Evolutionary conservation across 1,140 invertebrate species (phyloP).

Genomic region (Psilanteris sp.): DNA sequence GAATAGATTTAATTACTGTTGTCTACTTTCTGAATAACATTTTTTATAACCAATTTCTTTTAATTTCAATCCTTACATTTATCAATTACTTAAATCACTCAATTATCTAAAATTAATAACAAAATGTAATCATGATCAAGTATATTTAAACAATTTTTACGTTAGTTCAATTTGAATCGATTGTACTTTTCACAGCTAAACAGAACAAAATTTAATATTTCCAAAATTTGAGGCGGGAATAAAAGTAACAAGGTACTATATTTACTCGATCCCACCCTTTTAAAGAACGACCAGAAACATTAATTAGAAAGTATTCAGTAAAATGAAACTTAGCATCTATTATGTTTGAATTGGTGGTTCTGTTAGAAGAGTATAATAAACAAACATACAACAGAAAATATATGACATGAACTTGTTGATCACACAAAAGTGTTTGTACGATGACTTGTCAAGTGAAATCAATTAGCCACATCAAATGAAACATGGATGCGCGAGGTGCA

Average conservation of each 20-base stretch:
- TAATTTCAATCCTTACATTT: not conserved
- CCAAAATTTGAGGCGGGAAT: not conserved
- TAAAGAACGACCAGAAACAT: constrained; percentile 31
- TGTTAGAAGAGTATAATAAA: constrained; percentile 28
- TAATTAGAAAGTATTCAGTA: not conserved
- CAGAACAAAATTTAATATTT: too few relatives aligned
- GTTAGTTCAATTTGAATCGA: too few relatives aligned
- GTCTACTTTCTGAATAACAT: not conserved
- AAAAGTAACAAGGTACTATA: not conserved
- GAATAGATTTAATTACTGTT: not conserved
- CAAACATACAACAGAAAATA: constrained; percentile 26
- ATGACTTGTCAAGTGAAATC: constrained; percentile 31
- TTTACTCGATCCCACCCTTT: constrained; percentile 29
- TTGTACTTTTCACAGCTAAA: too few relatives aligned
- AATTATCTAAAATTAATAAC: too few relatives aligned
- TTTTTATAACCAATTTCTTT: not conserved
- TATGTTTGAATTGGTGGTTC: constrained; percentile 18
- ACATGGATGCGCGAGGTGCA: constrained; percentile 30
- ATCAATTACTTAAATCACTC: too few relatives aligned
- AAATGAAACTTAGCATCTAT: not conserved
- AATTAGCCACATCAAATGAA: constrained; percentile 40
- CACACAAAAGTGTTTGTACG: constrained; percentile 18
- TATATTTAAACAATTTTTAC: too few relatives aligned
- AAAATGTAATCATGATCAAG: too few relatives aligned
- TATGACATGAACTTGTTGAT: constrained; percentile 22